Base-by-base conservation (phyloP, 2,797 vertebrate genomes). In the Schizopygopsis malacanthus region DNA sequence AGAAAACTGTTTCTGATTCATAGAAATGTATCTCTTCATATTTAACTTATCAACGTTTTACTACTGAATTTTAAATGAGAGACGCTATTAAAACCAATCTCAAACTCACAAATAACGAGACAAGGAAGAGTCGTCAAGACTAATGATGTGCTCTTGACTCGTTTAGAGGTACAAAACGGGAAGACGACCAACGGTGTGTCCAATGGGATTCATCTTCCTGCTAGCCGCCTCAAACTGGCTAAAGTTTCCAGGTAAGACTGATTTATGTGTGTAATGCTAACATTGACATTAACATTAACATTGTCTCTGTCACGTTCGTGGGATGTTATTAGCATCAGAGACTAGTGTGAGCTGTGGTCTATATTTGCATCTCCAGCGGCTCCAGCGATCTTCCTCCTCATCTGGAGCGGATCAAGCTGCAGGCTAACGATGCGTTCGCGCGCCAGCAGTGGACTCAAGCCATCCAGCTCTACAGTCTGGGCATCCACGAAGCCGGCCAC, bases 361-460 rank as follows among this genome's bases (percentile, higher is more conserved):
- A 7, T 41, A 13, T 81, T 73, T 15, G 41, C 72, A 83, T 25
- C 73, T 59, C 6, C 76, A 96, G 95, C 79, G 96, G 96, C 84
- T 95, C 95, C 4, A 90, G 94, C 79, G 98, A 99, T 85, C 92
- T 99, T 63, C 97, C 98, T 52, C 96, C 97, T 0, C 95, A 97
- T 61, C 92, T 99, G 94, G 98, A 99, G 91, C 95, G 94, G 77
- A 96, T 99, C 88, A 99, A 99, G 91, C 97, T 97, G 86, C 97
- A 98, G 94, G 98, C 98, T 76, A 99, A 99, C 4, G 98, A 99
- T 87, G 98, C 98, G 1, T 99, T 99, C 85, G 97, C 98, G 0
- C 97, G 94, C 89, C 98, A 99, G 93, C 97, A 99, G 89, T 99
- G 98, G 98, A 99, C 98, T 7, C 97, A 97, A 91, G 98, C 98